Evolutionary conservation across 2,797 vertebrate genomes (phyloP).

Genomic region (Coilia nasus): DNA sequence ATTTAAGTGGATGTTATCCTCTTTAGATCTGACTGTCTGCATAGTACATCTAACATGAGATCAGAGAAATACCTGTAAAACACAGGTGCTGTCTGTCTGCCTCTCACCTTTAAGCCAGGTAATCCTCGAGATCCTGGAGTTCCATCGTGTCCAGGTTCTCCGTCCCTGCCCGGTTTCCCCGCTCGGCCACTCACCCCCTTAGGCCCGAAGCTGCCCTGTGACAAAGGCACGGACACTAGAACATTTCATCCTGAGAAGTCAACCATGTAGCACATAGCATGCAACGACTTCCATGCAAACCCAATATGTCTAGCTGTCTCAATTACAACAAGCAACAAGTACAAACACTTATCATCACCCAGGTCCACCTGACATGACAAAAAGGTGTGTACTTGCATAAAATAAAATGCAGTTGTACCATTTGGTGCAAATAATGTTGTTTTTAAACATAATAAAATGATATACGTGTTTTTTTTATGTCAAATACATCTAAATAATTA

Average conservation of each 20-base stretch:
- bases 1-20: neutral
- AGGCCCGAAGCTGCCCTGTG: conserved; percentile 73
- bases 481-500: too few relatives aligned
- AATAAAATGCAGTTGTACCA: too few relatives aligned
- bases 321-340: neutral
- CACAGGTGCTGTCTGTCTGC: fast-evolving
- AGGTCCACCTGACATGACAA: too few relatives aligned
- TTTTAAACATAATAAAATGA: too few relatives aligned
- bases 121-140: conserved; percentile 69
- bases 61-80: neutral
- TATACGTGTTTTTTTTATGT: too few relatives aligned
- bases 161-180: conserved; percentile 71
- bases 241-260: neutral
- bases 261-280: neutral
- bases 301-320: neutral
- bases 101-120: conserved; percentile 75
- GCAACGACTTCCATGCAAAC: neutral
- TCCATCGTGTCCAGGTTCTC: conserved; percentile 71
- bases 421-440: too few relatives aligned
- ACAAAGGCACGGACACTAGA: conserved; percentile 24
- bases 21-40: neutral
- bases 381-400: too few relatives aligned
- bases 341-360: neutral
- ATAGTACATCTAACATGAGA: neutral
- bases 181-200: conserved; percentile 70